phyloP scores from a whole-genome alignment of 2,888 invertebrate genomes.

The Lydus trimaculatus region DNA sequence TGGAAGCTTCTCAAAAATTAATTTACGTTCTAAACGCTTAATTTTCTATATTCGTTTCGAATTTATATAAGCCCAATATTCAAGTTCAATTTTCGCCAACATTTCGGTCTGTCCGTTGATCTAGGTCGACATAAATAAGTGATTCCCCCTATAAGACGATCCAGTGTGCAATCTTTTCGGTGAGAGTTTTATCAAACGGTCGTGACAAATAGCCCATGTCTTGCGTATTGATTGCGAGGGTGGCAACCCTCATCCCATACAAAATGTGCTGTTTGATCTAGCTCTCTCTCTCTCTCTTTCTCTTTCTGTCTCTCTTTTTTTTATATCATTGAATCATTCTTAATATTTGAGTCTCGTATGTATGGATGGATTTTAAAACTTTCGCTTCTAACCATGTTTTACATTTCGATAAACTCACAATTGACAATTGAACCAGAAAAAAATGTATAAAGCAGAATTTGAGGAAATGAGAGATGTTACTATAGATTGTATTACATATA shows the following conservation, averaged over 20 bases:
- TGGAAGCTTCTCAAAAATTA: background rate
- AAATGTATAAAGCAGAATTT: background rate
- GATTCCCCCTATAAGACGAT: constrained; percentile 12
- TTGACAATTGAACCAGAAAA: constrained; percentile 34
- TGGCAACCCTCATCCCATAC: constrained; percentile 28
- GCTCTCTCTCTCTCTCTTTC: constrained; percentile 19
- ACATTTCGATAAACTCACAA: constrained; percentile 33
- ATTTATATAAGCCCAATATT: background rate
- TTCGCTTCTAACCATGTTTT: constrained; percentile 33
- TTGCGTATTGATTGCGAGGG: constrained; percentile 43
- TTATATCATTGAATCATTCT: background rate
- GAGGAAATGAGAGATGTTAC: background rate
- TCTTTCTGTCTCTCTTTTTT: too few relatives aligned
- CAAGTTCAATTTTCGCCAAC: background rate
- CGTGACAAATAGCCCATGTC: constrained; percentile 49
- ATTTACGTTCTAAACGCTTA: background rate
- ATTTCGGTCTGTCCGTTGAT: background rate
- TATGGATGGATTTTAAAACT: constrained; percentile 24
- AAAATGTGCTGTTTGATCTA: constrained; percentile 17
- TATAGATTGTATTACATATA: background rate
- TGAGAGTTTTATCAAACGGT: constrained; percentile 27
- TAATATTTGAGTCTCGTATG: background rate
- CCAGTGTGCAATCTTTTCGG: constrained; percentile 21
- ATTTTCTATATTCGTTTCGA: background rate
- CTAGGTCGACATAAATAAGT: constrained; percentile 18